Evolutionary conservation across 2,113 vertebrate genomes (phyloP).

Genomic region (Turdus rufiventris): DNA sequence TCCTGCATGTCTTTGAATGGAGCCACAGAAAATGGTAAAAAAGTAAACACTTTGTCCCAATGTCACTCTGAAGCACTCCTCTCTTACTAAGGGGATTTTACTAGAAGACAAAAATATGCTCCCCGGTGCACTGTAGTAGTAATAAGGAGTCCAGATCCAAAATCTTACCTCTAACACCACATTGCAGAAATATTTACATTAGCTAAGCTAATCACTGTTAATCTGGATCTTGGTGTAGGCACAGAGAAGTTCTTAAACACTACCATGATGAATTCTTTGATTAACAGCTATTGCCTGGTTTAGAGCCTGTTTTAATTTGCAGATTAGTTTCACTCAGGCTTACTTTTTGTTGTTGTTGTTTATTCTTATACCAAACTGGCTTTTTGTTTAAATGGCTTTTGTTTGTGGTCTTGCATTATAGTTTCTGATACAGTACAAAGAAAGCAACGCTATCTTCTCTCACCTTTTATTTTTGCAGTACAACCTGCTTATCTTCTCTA

Average conservation of each 20-base stretch:
- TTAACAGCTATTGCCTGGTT: not conserved
- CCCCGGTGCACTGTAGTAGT: not conserved
- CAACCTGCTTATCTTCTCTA: constrained; percentile 1
- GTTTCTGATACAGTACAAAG: not conserved
- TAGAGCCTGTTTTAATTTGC: not conserved
- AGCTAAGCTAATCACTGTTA: not conserved
- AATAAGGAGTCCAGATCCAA: not conserved
- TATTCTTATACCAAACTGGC: not conserved
- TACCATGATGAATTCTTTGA: not conserved
- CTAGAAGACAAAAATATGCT: not conserved
- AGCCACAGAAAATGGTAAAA: not conserved
- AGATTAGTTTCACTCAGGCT: not conserved
- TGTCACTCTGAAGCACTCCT: not conserved
- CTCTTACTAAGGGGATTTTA: not conserved
- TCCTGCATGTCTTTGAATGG: not conserved
- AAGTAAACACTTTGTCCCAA: not conserved
- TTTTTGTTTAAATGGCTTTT: not conserved
- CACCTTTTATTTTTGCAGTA: not conserved
- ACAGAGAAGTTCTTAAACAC: not conserved
- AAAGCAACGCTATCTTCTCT: not conserved
- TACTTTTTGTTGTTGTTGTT: not conserved
- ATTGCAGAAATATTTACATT: not conserved
- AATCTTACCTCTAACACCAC: not conserved
- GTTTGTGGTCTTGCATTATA: not conserved
- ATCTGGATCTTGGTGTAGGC: not conserved